Conservation (phyloP, 2,797 vertebrate genomes). For the Miichthys miiuy region DNA sequence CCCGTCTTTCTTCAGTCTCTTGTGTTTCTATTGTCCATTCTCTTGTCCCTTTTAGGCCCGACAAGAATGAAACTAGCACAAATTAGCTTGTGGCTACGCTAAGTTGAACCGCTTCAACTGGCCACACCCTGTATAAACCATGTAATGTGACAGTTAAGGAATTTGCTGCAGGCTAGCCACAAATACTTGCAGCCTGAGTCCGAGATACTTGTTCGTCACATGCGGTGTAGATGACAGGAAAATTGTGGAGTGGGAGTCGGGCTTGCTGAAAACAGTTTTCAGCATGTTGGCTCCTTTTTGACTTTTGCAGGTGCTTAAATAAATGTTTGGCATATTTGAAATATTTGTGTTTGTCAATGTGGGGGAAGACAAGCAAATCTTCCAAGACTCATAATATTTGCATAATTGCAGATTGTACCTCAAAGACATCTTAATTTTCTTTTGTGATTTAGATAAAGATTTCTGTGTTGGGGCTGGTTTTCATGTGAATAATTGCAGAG, state of each 20-base stretch:
- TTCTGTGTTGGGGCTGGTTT: conserved; percentile 7
- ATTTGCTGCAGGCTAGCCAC: conserved; percentile 80
- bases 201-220: conserved; percentile 64
- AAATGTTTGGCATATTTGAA: conserved; percentile 42
- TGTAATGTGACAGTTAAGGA: conserved; percentile 79
- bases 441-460: background rate
- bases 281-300: conserved; percentile 21
- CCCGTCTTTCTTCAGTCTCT: background rate
- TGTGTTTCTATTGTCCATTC: conserved; percentile 3
- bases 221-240: conserved; percentile 58
- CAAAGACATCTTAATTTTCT: background rate
- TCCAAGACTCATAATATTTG: background rate
- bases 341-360: conserved; percentile 25
- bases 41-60: conserved; percentile 27
- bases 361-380: background rate
- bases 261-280: conserved; percentile 47
- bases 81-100: conserved; percentile 11
- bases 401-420: background rate
- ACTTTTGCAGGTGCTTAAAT: conserved; percentile 29
- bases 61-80: conserved; percentile 28
- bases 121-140: conserved; percentile 74
- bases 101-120: conserved; percentile 31
- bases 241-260: conserved; percentile 36
- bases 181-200: conserved; percentile 81
- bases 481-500: background rate